These are phyloP conservation scores for Caenorhabditis sp. DNA, from an alignment of 2,888 invertebrate species.

Conservation along the genomic window DNA sequence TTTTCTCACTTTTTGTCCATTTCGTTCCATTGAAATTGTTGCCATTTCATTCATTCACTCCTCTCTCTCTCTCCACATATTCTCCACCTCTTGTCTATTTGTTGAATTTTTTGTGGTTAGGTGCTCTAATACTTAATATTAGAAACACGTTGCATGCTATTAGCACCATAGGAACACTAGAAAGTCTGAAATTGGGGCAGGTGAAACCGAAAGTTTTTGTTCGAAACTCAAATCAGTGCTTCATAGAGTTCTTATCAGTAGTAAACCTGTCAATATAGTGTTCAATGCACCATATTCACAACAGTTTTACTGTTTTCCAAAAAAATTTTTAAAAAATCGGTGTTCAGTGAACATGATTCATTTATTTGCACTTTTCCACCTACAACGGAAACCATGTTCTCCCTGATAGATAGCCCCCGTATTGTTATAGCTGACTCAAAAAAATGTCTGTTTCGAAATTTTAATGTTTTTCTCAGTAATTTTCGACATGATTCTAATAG, in stretches of 20 bases:
- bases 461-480: background rate
- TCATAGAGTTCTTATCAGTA: too few species aligned
- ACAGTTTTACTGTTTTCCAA: background rate
- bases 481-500: too few species aligned
- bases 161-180: too few species aligned
- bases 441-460: background rate
- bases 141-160: too few species aligned
- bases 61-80: too few species aligned
- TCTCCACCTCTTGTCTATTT: background rate
- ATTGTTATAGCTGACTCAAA: conserved; percentile 24
- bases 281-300: too few species aligned
- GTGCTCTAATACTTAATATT: too few species aligned
- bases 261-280: too few species aligned
- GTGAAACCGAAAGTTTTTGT: background rate
- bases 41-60: conserved; percentile 23
- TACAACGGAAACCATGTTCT: conserved; percentile 1
- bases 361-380: conserved; percentile 16
- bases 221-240: too few species aligned
- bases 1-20: conserved; percentile 36
- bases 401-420: background rate
- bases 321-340: too few species aligned
- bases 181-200: too few species aligned
- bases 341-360: conserved; percentile 25
- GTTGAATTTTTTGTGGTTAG: background rate
- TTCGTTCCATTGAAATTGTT: conserved; percentile 43